phyloP scores from a whole-genome alignment of 2,888 invertebrate species.

The Stenodera caucasica region DNA sequence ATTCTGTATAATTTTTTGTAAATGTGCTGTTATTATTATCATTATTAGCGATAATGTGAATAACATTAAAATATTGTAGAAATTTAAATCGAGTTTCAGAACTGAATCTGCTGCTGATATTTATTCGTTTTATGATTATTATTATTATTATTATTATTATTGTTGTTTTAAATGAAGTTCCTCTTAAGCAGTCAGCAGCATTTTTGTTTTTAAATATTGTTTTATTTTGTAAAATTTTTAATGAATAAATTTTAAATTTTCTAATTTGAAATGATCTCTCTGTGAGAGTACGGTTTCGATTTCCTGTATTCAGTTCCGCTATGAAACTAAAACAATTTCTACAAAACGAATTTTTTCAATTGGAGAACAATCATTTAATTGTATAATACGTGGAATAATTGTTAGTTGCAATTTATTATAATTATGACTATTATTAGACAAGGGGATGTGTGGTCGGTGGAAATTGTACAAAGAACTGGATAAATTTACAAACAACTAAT shows the following conservation, averaged over 20 bases:
- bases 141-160: neutral
- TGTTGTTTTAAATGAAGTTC: neutral
- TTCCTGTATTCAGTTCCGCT: neutral
- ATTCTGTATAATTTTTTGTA: neutral
- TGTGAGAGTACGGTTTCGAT: neutral
- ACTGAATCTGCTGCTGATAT: neutral
- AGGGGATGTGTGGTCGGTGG: neutral
- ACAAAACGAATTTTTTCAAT: neutral
- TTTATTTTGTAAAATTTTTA: neutral
- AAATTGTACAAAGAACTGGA: neutral
- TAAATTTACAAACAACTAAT: no score
- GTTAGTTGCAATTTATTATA: no score
- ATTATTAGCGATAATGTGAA: neutral
- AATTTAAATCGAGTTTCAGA: neutral
- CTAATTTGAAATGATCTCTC: neutral
- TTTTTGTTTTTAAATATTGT: neutral
- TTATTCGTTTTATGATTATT: neutral
- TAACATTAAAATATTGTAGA: neutral
- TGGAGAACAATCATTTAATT: neutral
- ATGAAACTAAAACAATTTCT: slow-evolving; percentile 1
- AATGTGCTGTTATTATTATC: neutral
- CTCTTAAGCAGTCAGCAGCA: neutral
- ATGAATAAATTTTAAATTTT: neutral
- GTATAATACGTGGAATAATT: neutral
- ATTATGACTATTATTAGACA: neutral